These are phyloP conservation scores for Drosophila tsacasi DNA, from an alignment of 1,140 invertebrate species.

Conservation along the genomic window DNA sequence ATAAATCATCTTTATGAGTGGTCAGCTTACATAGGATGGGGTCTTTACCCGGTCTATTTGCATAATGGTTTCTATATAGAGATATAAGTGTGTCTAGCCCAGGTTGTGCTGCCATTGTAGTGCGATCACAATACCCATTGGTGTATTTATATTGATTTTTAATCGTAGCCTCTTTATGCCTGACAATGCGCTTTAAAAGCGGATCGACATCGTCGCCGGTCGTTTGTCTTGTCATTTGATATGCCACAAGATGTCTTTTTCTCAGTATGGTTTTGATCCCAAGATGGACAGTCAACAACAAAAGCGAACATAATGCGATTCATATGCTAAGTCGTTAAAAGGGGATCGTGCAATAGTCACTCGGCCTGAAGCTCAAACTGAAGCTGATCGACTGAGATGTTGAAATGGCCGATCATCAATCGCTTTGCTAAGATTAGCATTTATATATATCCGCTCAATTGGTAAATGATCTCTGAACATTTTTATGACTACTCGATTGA, in stretches of 20 bases:
- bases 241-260: slow-evolving; percentile 26
- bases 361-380: slow-evolving; percentile 18
- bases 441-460: slow-evolving; percentile 25
- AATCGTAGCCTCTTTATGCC: slow-evolving; percentile 67
- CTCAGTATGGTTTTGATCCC: slow-evolving; percentile 22
- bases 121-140: slow-evolving; percentile 41
- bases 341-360: slow-evolving; percentile 25
- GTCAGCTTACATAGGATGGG: slow-evolving; percentile 37
- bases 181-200: slow-evolving; percentile 45
- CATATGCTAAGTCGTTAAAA: slow-evolving; percentile 58
- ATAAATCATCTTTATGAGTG: slow-evolving; percentile 58
- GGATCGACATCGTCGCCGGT: slow-evolving; percentile 21
- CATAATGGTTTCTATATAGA: slow-evolving; percentile 61
- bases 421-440: slow-evolving; percentile 30
- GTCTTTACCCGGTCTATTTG: slow-evolving; percentile 49
- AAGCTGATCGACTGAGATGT: slow-evolving; percentile 54
- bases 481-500: slow-evolving; percentile 44
- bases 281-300: slow-evolving; percentile 36
- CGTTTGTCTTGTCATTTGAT: slow-evolving; percentile 57
- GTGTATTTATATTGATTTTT: slow-evolving; percentile 79
- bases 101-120: slow-evolving; percentile 31
- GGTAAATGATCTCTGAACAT: slow-evolving; percentile 41
- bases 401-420: slow-evolving; percentile 45
- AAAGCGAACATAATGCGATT: slow-evolving; percentile 49
- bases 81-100: slow-evolving; percentile 19